phyloP scores from a whole-genome alignment of 1,140 invertebrate species.

The Orchestia grillus region DNA sequence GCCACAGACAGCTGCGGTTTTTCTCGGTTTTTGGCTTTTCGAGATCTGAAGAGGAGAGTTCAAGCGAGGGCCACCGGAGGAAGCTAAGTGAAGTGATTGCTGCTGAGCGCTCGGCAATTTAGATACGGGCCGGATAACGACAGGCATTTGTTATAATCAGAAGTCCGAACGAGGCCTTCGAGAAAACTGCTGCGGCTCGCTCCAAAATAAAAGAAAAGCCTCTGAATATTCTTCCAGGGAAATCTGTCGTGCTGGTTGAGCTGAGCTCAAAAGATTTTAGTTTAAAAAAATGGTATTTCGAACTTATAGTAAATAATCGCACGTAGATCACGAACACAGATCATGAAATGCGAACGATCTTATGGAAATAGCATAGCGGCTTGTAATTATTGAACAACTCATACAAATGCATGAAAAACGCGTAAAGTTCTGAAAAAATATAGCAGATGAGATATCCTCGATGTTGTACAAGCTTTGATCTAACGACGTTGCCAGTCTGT shows the following conservation, averaged over 20 bases:
- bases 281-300: not conserved
- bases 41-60: not conserved
- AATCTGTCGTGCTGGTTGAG: not conserved
- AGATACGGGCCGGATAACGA: slow-evolving; percentile 33
- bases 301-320: not conserved
- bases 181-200: not conserved
- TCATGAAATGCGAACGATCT: too few relatives aligned
- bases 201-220: not conserved
- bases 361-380: too few relatives aligned
- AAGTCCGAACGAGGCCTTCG: not conserved
- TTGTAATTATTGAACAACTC: too few relatives aligned
- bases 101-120: slow-evolving; percentile 34
- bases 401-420: too few relatives aligned
- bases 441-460: not conserved
- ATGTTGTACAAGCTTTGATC: not conserved
- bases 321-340: too few relatives aligned
- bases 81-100: slow-evolving; percentile 27
- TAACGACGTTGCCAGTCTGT: not conserved
- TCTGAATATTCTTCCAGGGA: slow-evolving; percentile 14
- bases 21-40: not conserved
- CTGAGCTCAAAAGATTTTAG: not conserved
- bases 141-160: slow-evolving; percentile 48
- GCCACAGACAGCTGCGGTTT: too few relatives aligned
- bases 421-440: not conserved
- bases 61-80: not conserved